phyloP scores from a whole-genome alignment of 1,140 invertebrate species.

The Drosophila pectinifera region DNA sequence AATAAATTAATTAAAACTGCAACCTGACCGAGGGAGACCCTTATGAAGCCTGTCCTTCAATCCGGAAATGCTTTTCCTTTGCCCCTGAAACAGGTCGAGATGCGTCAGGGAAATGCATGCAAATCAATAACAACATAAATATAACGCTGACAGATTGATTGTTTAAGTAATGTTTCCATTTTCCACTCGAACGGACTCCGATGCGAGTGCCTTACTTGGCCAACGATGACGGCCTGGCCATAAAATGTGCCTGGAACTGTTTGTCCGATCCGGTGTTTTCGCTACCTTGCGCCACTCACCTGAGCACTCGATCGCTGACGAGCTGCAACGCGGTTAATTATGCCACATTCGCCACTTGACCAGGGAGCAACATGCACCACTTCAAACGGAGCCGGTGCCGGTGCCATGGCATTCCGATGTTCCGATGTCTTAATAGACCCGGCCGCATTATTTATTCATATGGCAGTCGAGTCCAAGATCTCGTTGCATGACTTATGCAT shows the following conservation, averaged over 20 bases:
- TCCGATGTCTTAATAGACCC: conserved; percentile 74
- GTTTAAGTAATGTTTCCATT: conserved; percentile 36
- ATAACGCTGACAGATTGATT: conserved; percentile 39
- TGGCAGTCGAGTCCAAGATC: conserved; percentile 16
- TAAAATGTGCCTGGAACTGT: conserved; percentile 14
- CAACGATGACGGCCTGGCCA: too few relatives aligned
- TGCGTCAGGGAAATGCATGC: conserved; percentile 43
- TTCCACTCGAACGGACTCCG: conserved; percentile 27
- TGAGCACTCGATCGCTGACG: conserved; percentile 26
- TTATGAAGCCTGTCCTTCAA: conserved; percentile 3
- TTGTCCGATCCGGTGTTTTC: conserved; percentile 39
- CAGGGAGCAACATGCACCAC: conserved; percentile 43
- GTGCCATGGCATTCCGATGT: conserved; percentile 63
- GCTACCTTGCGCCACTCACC: conserved; percentile 62
- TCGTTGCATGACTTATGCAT: conserved; percentile 58
- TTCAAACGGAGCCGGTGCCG: conserved; percentile 56
- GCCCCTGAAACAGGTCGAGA: conserved; percentile 16
- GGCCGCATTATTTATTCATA: conserved; percentile 75
- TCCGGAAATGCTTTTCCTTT: conserved; percentile 4
- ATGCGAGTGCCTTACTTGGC: conserved; percentile 17
- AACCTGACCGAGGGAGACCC: neutral
- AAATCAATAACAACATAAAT: conserved; percentile 33
- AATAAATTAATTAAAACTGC: conserved; percentile 5
- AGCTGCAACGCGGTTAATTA: conserved; percentile 54
- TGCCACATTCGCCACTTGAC: conserved; percentile 49